phyloP scores from a whole-genome alignment of 2,888 invertebrate species.

The Torymus auratus region DNA sequence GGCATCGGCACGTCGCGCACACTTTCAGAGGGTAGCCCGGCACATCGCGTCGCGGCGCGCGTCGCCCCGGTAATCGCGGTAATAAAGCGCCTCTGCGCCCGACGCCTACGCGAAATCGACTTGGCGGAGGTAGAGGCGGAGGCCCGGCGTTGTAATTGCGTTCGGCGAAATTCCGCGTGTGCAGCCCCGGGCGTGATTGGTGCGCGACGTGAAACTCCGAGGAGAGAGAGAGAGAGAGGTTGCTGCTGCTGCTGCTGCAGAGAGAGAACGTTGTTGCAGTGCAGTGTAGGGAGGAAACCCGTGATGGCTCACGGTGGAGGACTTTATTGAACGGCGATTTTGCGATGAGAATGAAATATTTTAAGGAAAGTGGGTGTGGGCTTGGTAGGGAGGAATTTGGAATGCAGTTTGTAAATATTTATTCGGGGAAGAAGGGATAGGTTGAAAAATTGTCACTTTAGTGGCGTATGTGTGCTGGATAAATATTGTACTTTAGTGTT shows the following conservation, averaged over 20 bases:
- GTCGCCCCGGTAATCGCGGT: slow-evolving; percentile 41
- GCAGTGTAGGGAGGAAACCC: too few relatives aligned
- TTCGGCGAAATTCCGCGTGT: slow-evolving; percentile 41
- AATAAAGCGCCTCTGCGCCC: slow-evolving; percentile 45
- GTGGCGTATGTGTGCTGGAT: too few relatives aligned
- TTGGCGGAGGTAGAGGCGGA: background rate
- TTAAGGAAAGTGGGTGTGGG: too few relatives aligned
- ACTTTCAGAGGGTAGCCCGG: background rate
- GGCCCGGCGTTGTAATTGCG: slow-evolving; percentile 35
- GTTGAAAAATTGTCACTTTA: too few relatives aligned
- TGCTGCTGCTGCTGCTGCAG: background rate
- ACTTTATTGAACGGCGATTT: too few relatives aligned
- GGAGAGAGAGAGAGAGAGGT: slow-evolving; percentile 8
- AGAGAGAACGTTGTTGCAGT: background rate
- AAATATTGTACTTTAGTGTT: too few relatives aligned
- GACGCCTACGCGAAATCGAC: slow-evolving; percentile 47
- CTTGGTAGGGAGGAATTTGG: too few relatives aligned
- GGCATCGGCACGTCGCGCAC: background rate
- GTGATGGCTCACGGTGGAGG: too few relatives aligned
- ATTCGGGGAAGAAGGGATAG: too few relatives aligned
- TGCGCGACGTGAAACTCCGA: slow-evolving; percentile 1
- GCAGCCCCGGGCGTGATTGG: slow-evolving; percentile 28
- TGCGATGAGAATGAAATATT: too few relatives aligned
- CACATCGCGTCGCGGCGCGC: too few relatives aligned
- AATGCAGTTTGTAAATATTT: too few relatives aligned